A percentile compares a stretch with the other conserved stretches of the same genome.
These are phyloP conservation scores for Sardinella longiceps DNA, from an alignment of 2,797 vertebrate species.

Conservation along the genomic window DNA sequence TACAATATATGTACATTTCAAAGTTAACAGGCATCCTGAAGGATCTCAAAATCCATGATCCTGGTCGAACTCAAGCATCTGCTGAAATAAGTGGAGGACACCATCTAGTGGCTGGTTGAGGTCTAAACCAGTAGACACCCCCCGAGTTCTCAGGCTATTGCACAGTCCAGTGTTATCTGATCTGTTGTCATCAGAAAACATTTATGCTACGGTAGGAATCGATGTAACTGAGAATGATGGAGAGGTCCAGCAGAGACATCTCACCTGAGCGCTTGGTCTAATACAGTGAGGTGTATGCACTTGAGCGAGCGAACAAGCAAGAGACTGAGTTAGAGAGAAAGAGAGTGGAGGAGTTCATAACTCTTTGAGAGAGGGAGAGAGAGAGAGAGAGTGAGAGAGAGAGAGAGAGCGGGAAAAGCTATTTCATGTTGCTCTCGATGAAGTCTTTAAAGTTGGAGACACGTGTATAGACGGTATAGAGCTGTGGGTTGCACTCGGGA, in stretches of 20 bases:
- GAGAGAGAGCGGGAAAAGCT: conserved; percentile 38
- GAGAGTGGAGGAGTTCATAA: not conserved
- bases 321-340: not conserved
- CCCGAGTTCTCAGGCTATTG: conserved; percentile 11
- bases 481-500: conserved; percentile 86
- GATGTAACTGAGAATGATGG: not conserved
- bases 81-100: not conserved
- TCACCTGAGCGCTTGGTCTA: not conserved
- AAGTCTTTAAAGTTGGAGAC: conserved; percentile 91
- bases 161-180: conserved; percentile 10
- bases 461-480: conserved; percentile 91
- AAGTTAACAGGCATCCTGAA: not conserved
- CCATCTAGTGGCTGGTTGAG: not conserved
- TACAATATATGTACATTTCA: conserved; percentile 47
- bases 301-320: not conserved
- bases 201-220: not conserved
- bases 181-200: not conserved
- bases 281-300: not conserved
- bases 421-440: conserved; percentile 94
- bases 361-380: not conserved
- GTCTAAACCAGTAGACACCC: not conserved
- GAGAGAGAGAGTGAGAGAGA: not conserved
- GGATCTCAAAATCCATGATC: not conserved
- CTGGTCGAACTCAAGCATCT: not conserved
- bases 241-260: not conserved